Evolutionary conservation across 2,888 invertebrate species (phyloP), one percentile per base, ranked within the genome.

Genomic region (Sminthurinus aureus): DNA sequence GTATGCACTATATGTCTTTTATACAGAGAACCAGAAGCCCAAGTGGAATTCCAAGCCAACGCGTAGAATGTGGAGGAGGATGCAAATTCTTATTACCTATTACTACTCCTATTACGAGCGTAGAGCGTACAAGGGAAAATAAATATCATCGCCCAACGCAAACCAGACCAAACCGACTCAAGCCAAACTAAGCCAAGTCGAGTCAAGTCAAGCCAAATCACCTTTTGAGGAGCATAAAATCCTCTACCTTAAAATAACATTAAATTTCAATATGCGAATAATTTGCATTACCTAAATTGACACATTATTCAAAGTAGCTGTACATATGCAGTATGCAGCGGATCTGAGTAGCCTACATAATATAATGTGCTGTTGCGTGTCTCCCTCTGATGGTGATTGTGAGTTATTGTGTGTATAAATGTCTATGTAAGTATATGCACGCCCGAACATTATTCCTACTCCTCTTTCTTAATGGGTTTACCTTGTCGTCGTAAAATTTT

Each of bases 261-360:
- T 78, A 78, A 38, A 26, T 78, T 78, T 78, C 78, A 78, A 78
- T 78, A 78, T 66, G 66, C 24, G 66, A 78, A 78, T 78, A 58
- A 66, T 66, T 64, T 78, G 66, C 78, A 66, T 66, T 24, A 52
- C 52, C 52, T 51, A 75, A 71, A 71, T 71, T 71, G 71, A 71
- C 71, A 71, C 71, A 71, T 71, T 71, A 71, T 71, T 71, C 71
- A 71, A 20, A 71, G 71, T 24, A 24, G 71, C 24, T 71, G 71
- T 71, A n/a, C n/a, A n/a, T n/a, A 6, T 67, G 67, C 38, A 4
- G 38, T 38, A 6, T 38, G 38, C 38, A 38, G 38, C 38, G 38
- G 3, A 38, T 38, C 6, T 38, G 1, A 38, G 38, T 38, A n/a
- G 67, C 6, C 2, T n/a, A 20, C 8, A 20, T 67, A 22, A 20